Evolutionary conservation across 2,888 invertebrate species (phyloP).

Genomic region (Choreutis nemorana): DNA sequence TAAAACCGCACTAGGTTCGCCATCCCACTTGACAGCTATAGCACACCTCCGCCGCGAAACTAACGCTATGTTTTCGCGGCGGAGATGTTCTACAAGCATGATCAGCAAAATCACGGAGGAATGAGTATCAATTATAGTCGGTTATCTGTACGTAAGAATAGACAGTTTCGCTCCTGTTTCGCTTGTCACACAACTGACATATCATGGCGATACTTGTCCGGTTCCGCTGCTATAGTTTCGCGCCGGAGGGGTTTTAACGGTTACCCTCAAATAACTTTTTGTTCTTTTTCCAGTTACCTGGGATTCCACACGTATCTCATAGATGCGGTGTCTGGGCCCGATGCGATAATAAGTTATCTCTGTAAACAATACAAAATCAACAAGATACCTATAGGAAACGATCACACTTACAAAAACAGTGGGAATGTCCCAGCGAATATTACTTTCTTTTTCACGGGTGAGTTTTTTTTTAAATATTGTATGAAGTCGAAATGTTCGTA

Average conservation of each 20-base stretch:
- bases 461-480: conserved; percentile 22
- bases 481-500: no score
- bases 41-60: no score
- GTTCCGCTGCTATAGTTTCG: no score
- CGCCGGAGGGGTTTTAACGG: not conserved
- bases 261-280: conserved; percentile 2
- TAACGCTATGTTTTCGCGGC: no score
- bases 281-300: conserved; percentile 40
- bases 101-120: no score
- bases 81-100: no score
- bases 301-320: conserved; percentile 76
- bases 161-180: no score
- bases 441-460: conserved; percentile 71
- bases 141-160: no score
- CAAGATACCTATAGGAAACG: conserved; percentile 75
- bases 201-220: not conserved
- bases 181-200: no score
- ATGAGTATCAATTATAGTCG: no score
- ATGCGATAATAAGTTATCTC: conserved; percentile 73
- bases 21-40: no score
- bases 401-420: conserved; percentile 65
- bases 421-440: conserved; percentile 68
- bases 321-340: conserved; percentile 74
- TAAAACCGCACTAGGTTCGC: no score
- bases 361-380: conserved; percentile 72